Evolutionary conservation across 2,888 invertebrate genomes (phyloP).

Genomic region (Lordiphosa andalusiaca): DNA sequence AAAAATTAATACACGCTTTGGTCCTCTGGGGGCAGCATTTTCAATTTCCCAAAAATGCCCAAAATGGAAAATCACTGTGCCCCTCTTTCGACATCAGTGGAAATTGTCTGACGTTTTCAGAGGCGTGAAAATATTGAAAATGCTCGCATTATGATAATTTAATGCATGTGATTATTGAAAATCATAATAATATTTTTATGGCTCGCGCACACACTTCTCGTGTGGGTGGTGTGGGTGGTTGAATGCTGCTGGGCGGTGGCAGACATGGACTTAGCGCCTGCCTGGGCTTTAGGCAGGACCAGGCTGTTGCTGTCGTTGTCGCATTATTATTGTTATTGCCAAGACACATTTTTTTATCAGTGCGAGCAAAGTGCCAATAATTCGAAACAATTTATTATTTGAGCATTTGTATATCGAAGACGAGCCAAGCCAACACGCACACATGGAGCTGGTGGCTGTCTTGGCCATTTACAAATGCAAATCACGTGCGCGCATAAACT

Average conservation of each 20-base stretch:
- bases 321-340: constrained; percentile 74
- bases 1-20: constrained; percentile 38
- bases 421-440: constrained; percentile 15
- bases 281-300: constrained; percentile 10
- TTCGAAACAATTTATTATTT: constrained; percentile 75
- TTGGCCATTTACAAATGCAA: constrained; percentile 64
- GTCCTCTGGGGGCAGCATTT: constrained; percentile 22
- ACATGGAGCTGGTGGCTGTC: constrained; percentile 19
- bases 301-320: constrained; percentile 55
- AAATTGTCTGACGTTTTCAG: constrained; percentile 14
- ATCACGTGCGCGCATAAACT: constrained; percentile 68
- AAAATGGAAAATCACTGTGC: constrained; percentile 44
- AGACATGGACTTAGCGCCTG: constrained; percentile 32
- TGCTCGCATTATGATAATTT: constrained; percentile 69
- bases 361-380: constrained; percentile 69
- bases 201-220: constrained; percentile 37
- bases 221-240: not conserved
- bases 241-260: not conserved
- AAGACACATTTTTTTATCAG: constrained; percentile 68
- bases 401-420: constrained; percentile 63
- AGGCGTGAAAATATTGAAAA: constrained; percentile 64
- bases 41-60: constrained; percentile 36
- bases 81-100: constrained; percentile 7
- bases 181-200: constrained; percentile 70
- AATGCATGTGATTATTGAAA: constrained; percentile 71